phyloP scores from a whole-genome alignment of 2,888 invertebrate species.

The Drosophila borealis region DNA sequence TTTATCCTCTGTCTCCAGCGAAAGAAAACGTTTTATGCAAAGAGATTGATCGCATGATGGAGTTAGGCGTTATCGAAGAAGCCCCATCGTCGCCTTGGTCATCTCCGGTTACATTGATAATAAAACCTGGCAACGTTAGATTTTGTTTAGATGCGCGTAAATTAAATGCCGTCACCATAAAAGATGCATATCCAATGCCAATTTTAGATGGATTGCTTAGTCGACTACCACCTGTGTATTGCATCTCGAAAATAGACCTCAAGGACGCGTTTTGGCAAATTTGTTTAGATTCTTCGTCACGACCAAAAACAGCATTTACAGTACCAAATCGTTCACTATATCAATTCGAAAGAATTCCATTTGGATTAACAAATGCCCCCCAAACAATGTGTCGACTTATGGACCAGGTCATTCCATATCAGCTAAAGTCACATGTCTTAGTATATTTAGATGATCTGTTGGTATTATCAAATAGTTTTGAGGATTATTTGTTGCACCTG shows the following conservation, averaged over 20 bases:
- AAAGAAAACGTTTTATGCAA: conserved; percentile 5
- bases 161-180: background rate
- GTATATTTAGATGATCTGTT: background rate
- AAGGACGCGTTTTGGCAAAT: background rate
- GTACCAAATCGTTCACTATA: no score
- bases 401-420: conserved; percentile 7
- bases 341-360: background rate
- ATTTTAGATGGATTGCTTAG: conserved; percentile 1
- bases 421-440: background rate
- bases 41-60: conserved; percentile 10
- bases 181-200: conserved; percentile 12
- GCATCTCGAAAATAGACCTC: background rate
- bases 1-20: conserved; percentile 2
- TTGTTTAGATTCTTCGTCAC: background rate
- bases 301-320: background rate
- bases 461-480: no score
- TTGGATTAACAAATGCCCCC: background rate
- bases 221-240: background rate
- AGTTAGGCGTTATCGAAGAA: conserved; percentile 5
- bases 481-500: no score
- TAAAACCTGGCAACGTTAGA: conserved; percentile 7
- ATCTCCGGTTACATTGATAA: background rate
- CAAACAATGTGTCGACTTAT: conserved; percentile 3
- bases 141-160: conserved; percentile 14
- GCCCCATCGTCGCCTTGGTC: background rate